Percentiles rank a stretch among this genome's conserved stretches.
These are phyloP conservation scores for Pangasianodon gigas DNA, from an alignment of 2,113 vertebrate species.

Conservation along the genomic window DNA sequence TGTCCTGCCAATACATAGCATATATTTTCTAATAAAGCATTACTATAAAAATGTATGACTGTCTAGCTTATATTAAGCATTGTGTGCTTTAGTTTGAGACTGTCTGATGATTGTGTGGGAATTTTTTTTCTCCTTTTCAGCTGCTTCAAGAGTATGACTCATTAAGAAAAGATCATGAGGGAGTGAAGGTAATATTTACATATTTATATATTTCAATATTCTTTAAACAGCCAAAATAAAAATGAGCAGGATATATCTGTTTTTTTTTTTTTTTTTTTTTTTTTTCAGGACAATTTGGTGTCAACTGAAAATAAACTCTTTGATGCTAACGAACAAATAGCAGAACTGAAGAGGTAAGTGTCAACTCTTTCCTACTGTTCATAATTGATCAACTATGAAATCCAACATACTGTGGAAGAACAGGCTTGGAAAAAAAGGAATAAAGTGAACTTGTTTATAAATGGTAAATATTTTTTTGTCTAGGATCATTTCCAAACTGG, in stretches of 20 bases:
- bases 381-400: neutral
- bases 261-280: conserved; percentile 18
- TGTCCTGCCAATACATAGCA: neutral
- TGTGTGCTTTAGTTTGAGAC: neutral
- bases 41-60: neutral
- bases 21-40: neutral
- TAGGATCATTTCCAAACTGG: conserved; percentile 88
- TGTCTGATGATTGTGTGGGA: neutral
- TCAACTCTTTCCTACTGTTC: neutral
- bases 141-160: conserved; percentile 87
- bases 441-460: neutral
- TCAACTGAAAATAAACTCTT: conserved; percentile 87
- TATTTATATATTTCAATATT: neutral
- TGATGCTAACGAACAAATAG: conserved; percentile 83
- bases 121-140: conserved; percentile 65
- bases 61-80: neutral
- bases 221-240: neutral
- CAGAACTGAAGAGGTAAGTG: conserved; percentile 89
- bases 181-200: conserved; percentile 79
- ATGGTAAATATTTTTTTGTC: conserved; percentile 28
- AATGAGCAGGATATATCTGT: neutral
- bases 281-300: conserved; percentile 81
- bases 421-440: neutral
- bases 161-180: conserved; percentile 85
- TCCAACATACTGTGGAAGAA: neutral